Conservation (phyloP, 2,113 vertebrate species). For the Hypocryptadius cinnamomeus region DNA sequence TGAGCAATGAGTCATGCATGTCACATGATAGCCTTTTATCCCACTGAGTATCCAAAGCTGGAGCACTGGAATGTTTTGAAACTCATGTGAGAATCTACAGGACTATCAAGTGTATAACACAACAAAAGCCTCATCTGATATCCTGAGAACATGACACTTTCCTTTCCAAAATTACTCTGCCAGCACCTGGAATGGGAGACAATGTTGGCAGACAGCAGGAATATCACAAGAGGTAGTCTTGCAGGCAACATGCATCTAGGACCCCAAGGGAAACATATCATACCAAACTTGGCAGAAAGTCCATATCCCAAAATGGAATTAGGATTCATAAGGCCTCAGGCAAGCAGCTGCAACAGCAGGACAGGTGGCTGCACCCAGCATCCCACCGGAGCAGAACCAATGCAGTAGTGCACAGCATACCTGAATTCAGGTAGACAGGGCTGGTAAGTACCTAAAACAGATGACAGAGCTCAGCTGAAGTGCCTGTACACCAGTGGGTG, state of each 20-base stretch:
- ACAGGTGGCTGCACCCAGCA: not conserved
- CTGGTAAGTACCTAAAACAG: not conserved
- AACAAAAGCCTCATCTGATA: not conserved
- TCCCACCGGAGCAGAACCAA: not conserved
- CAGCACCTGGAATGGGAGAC: not conserved
- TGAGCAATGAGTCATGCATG: not conserved
- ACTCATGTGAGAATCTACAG: not conserved
- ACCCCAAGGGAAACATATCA: not conserved
- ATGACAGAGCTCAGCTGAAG: not conserved
- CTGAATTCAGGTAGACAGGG: not conserved
- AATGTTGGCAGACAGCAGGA: not conserved
- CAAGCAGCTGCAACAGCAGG: not conserved
- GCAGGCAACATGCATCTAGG: not conserved
- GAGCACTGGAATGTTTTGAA: not conserved
- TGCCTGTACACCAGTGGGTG: not conserved
- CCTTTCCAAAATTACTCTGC: not conserved
- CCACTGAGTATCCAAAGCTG: not conserved
- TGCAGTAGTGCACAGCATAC: not conserved
- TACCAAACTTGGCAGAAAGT: not conserved
- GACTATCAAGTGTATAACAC: not conserved
- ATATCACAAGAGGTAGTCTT: not conserved
- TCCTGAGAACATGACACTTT: rapidly evolving
- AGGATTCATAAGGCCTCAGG: not conserved
- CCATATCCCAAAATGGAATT: rapidly evolving
- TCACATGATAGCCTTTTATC: rapidly evolving